phyloP scores from a whole-genome alignment of 2,113 vertebrate genomes.

The Stictonetta naevosa region DNA sequence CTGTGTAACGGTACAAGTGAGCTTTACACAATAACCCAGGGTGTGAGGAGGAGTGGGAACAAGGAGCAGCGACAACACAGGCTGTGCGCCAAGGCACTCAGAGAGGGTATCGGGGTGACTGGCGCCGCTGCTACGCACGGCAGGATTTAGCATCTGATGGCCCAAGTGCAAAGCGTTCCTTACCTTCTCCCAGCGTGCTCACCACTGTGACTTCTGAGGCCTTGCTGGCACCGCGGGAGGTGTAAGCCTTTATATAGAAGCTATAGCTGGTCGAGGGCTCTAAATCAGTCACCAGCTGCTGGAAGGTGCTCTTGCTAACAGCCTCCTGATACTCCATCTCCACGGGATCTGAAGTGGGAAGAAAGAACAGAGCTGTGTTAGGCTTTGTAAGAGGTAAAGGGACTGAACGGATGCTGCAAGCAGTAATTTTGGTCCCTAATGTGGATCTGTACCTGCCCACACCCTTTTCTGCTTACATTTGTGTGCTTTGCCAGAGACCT shows the following conservation, averaged over 20 bases:
- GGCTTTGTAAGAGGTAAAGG: neutral
- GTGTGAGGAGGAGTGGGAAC: neutral
- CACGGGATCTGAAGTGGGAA: slow-evolving; percentile 81
- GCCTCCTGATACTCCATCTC: slow-evolving; percentile 98
- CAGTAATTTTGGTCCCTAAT: neutral
- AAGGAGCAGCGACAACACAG: neutral
- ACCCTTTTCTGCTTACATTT: neutral
- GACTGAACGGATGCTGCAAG: neutral
- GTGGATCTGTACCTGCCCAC: neutral
- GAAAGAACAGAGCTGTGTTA: neutral
- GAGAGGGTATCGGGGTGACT: neutral
- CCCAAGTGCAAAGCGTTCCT: slow-evolving; percentile 17
- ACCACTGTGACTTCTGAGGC: slow-evolving; percentile 84
- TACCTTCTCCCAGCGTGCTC: slow-evolving; percentile 95
- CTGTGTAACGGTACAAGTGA: neutral
- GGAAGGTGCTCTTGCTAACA: slow-evolving; percentile 93
- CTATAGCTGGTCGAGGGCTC: slow-evolving; percentile 95
- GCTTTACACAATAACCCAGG: neutral
- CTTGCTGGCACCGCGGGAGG: slow-evolving; percentile 93
- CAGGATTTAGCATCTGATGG: neutral
- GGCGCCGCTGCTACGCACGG: neutral
- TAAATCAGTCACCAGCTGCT: slow-evolving; percentile 92
- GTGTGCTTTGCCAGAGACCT: neutral
- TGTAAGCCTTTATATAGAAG: slow-evolving; percentile 98
- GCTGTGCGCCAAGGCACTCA: neutral